Percentiles rank a stretch among this genome's conserved stretches.
phyloP scores from a whole-genome alignment of 2,888 invertebrate species.

The Oasisia sp. region DNA sequence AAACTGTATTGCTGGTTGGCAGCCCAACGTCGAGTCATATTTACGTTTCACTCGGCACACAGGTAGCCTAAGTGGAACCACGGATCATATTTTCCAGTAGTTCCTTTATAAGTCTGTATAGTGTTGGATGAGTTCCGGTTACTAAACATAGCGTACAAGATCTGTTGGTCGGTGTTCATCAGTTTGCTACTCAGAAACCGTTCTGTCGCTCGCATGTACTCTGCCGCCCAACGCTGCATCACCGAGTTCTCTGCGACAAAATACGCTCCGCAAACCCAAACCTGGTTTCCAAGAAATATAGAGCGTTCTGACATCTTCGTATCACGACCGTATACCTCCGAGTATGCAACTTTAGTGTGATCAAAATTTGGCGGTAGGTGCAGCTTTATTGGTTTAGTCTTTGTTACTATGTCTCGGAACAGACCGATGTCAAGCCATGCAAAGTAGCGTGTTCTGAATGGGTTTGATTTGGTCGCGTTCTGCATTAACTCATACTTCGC shows the following conservation, averaged over 20 bases:
- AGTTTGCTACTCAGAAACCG: neutral
- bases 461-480: conserved; percentile 45
- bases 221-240: neutral
- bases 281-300: neutral
- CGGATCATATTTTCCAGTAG: neutral
- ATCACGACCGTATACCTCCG: neutral
- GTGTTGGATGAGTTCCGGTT: neutral
- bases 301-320: neutral
- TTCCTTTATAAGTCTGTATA: neutral
- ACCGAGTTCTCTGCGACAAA: neutral
- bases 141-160: conserved; percentile 7
- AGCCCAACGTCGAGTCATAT: neutral
- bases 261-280: neutral
- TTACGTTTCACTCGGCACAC: neutral
- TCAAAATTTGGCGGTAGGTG: conserved; percentile 44
- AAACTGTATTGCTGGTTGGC: neutral
- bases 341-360: conserved; percentile 31
- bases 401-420: conserved; percentile 45
- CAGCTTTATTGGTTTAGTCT: conserved; percentile 41
- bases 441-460: conserved; percentile 51
- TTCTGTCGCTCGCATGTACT: neutral
- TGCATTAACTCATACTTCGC: conserved; percentile 57
- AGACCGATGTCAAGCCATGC: conserved; percentile 58
- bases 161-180: conserved; percentile 25
- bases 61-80: neutral